Conservation (phyloP, 2,113 vertebrate species). For the Podarcis muralis region DNA sequence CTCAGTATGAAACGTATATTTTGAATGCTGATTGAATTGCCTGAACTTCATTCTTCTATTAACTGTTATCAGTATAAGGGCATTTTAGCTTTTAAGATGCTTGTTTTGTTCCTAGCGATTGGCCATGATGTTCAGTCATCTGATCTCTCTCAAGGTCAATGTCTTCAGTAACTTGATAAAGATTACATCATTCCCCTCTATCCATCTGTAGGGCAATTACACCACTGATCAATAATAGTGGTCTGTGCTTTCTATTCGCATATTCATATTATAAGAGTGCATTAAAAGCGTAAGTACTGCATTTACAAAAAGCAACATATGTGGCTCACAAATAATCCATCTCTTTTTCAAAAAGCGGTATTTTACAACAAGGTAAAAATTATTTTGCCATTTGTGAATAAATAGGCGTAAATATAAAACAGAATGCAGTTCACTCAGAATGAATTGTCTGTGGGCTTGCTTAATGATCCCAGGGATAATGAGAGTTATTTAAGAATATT, state of each 20-base stretch:
- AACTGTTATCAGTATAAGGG: conserved; percentile 38
- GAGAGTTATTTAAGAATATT: not conserved
- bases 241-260: conserved; percentile 50
- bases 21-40: conserved; percentile 4
- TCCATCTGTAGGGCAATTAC: conserved; percentile 70
- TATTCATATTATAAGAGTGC: not conserved
- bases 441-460: not conserved
- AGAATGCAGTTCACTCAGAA: not conserved
- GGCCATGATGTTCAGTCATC: conserved; percentile 58
- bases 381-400: conserved; percentile 6
- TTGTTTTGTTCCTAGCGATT: conserved; percentile 56
- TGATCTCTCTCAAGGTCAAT: conserved; percentile 78
- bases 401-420: not conserved
- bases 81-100: conserved; percentile 66
- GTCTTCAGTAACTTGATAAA: conserved; percentile 66
- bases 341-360: not conserved
- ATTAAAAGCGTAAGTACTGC: not conserved
- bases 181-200: conserved; percentile 78
- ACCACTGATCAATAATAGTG: conserved; percentile 77
- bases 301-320: conserved; percentile 11
- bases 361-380: not conserved
- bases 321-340: not conserved
- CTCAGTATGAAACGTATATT: conserved; percentile 36
- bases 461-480: conserved; percentile 11
- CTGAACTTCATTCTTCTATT: conserved; percentile 39